phyloP scores from a whole-genome alignment of 1,140 invertebrate genomes.

The Anoplolepis gracilipes region DNA sequence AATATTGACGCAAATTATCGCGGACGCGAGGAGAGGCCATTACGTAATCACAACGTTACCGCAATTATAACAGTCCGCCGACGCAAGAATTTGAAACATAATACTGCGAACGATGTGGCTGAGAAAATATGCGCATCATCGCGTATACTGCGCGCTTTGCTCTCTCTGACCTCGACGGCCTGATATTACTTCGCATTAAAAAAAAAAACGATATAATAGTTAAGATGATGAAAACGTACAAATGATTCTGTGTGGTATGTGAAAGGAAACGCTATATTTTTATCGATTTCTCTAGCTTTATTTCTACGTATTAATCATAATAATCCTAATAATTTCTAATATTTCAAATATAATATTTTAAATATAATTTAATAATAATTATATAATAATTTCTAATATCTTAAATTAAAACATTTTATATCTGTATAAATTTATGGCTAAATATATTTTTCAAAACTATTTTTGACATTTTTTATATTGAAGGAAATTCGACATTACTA shows the following conservation, averaged over 20 bases:
- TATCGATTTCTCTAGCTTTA: not conserved
- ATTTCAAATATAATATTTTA: too few species aligned
- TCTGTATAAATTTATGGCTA: too few species aligned
- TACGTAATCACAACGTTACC: slow-evolving; percentile 51
- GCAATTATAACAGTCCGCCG: slow-evolving; percentile 47
- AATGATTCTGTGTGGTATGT: not conserved
- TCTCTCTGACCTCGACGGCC: slow-evolving; percentile 18
- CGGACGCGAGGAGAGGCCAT: slow-evolving; percentile 21
- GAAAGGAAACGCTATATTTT: not conserved
- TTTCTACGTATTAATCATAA: not conserved
- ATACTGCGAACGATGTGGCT: slow-evolving; percentile 11
- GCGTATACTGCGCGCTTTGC: slow-evolving; percentile 5
- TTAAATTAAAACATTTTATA: too few species aligned
- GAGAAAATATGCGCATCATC: slow-evolving; percentile 7
- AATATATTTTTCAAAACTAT: not conserved
- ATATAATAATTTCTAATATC: too few species aligned
- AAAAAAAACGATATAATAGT: slow-evolving; percentile 15
- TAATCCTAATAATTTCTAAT: not conserved
- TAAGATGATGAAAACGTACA: slow-evolving; percentile 14
- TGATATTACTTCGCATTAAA: slow-evolving; percentile 20
- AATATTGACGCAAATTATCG: slow-evolving; percentile 64
- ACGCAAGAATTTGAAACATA: slow-evolving; percentile 24
- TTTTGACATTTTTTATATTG: not conserved
- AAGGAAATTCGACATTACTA: not conserved
- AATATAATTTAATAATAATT: too few species aligned